These are phyloP conservation scores for Myotis pilosus DNA, from an alignment of 2,797 vertebrate genomes.

Conservation along the genomic window DNA sequence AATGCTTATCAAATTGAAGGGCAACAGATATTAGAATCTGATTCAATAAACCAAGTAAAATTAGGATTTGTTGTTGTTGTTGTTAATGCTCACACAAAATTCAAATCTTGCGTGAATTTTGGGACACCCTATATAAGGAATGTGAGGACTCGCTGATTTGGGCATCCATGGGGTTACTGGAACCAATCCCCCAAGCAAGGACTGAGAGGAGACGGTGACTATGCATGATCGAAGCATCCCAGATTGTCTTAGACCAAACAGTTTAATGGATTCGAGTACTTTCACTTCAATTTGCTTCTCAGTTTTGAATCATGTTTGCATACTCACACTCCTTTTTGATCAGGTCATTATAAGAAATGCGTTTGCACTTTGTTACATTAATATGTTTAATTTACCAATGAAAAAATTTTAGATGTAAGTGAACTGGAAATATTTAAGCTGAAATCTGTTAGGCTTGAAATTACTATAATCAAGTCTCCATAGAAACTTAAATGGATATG, in stretches of 20 bases:
- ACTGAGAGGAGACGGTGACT: not conserved
- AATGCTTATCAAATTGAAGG: too few relatives aligned
- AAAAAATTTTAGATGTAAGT: not conserved
- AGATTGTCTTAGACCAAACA: not conserved
- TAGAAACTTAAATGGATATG: not conserved
- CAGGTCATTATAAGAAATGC: not conserved
- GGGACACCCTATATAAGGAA: not conserved
- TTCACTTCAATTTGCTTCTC: not conserved
- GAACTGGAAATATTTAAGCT: slow-evolving; percentile 1
- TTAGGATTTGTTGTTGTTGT: too few relatives aligned
- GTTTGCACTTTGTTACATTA: not conserved
- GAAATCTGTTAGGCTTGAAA: not conserved
- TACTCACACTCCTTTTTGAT: not conserved
- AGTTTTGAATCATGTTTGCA: not conserved
- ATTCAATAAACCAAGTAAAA: too few relatives aligned
- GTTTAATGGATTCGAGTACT: not conserved
- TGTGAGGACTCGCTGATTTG: not conserved
- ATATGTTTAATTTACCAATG: not conserved
- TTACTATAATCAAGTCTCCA: not conserved
- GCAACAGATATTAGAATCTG: too few relatives aligned
- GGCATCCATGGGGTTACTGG: not conserved
- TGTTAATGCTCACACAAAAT: too few relatives aligned
- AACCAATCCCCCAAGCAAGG: not conserved
- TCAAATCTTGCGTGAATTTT: too few relatives aligned
- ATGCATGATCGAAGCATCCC: not conserved